Conservation (phyloP, 2,888 invertebrate genomes). For the Melieria crassipennis region DNA sequence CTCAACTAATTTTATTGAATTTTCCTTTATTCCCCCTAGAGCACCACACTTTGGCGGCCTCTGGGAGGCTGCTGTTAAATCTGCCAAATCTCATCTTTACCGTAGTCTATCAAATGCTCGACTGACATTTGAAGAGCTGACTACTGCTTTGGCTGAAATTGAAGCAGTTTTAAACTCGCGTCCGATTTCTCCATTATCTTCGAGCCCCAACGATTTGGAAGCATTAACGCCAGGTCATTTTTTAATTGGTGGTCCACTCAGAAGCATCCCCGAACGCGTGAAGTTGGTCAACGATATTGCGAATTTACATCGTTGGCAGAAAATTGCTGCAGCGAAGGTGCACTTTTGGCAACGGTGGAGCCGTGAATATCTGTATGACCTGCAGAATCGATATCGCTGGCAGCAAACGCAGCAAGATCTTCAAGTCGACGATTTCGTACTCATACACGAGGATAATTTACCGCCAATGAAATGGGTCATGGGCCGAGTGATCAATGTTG, state of each 20-base stretch:
- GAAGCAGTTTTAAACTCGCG: slow-evolving; percentile 39
- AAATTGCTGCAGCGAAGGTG: background rate
- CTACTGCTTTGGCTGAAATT: slow-evolving; percentile 36
- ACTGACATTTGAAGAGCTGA: slow-evolving; percentile 39
- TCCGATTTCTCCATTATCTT: slow-evolving; percentile 33
- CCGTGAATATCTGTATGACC: slow-evolving; percentile 1
- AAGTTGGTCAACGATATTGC: slow-evolving; percentile 25
- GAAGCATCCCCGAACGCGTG: slow-evolving; percentile 7
- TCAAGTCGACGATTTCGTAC: slow-evolving; percentile 13
- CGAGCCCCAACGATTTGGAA: slow-evolving; percentile 36
- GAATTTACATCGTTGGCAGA: background rate
- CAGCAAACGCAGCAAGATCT: slow-evolving; percentile 2
- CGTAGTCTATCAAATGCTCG: slow-evolving; percentile 31
- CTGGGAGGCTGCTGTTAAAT: slow-evolving; percentile 32
- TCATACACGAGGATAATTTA: slow-evolving; percentile 1
- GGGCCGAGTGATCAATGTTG: slow-evolving; percentile 17
- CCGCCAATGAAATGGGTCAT: slow-evolving; percentile 13
- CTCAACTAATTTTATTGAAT: slow-evolving; percentile 7
- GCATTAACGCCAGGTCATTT: slow-evolving; percentile 37
- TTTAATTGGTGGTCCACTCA: background rate
- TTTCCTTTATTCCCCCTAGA: slow-evolving; percentile 37
- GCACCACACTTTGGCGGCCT: slow-evolving; percentile 41
- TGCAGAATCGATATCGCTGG: slow-evolving; percentile 10
- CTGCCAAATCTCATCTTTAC: slow-evolving; percentile 34
- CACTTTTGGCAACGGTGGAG: slow-evolving; percentile 9